phyloP scores from a whole-genome alignment of 1,140 invertebrate species.

The Papilio polyxenes region DNA sequence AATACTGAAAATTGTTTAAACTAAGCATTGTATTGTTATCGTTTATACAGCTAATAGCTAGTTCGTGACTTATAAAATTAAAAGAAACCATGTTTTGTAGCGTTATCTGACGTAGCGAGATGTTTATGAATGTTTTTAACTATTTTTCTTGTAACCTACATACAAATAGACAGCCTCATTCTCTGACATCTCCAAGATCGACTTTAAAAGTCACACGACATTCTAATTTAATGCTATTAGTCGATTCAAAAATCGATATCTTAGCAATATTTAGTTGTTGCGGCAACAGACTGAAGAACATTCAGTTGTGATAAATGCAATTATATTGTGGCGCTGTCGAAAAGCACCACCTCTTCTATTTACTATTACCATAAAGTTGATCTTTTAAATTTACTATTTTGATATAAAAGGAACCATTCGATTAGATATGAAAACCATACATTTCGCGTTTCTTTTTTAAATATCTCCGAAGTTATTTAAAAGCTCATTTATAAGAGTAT shows the following conservation, averaged over 20 bases:
- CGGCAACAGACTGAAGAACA: too few relatives aligned
- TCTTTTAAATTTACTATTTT: too few relatives aligned
- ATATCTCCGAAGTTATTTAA: not conserved
- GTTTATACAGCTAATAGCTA: slow-evolving; percentile 46
- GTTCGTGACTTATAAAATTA: slow-evolving; percentile 53
- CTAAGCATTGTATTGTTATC: slow-evolving; percentile 43
- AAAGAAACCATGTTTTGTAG: slow-evolving; percentile 46
- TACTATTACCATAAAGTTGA: not conserved
- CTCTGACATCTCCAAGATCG: slow-evolving; percentile 1
- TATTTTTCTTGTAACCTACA: slow-evolving; percentile 19
- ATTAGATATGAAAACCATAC: too few relatives aligned
- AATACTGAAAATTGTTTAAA: slow-evolving; percentile 47
- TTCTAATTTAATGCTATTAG: not conserved
- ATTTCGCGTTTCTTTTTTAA: too few relatives aligned
- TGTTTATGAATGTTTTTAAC: slow-evolving; percentile 33
- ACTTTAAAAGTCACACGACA: slow-evolving; percentile 1
- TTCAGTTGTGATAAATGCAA: too few relatives aligned
- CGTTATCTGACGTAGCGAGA: slow-evolving; percentile 36
- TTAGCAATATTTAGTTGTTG: too few relatives aligned
- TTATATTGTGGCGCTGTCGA: too few relatives aligned
- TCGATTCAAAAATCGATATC: too few relatives aligned
- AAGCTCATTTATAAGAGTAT: not conserved
- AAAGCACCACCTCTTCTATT: not conserved
- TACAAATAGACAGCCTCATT: not conserved
- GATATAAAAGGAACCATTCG: too few relatives aligned